A percentile compares a stretch with the other conserved stretches of the same genome.
phyloP scores from a whole-genome alignment of 2,888 invertebrate genomes.

The Polyommatus iphigenia region DNA sequence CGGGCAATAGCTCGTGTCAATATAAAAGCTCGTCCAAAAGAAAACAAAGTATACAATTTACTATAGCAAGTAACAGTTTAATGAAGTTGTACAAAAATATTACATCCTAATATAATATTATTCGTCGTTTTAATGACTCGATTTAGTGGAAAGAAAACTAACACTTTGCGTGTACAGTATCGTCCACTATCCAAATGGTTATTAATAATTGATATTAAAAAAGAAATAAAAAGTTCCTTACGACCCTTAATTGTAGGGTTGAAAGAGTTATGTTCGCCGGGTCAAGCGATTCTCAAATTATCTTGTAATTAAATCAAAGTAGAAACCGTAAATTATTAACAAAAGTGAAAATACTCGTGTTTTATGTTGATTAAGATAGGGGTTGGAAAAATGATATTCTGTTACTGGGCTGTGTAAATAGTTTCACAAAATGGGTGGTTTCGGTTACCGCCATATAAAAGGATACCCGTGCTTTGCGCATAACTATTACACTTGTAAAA shows the following conservation, averaged over 20 bases:
- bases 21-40: too few species aligned
- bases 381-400: background rate
- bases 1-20: too few species aligned
- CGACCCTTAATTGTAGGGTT: slow-evolving; percentile 19
- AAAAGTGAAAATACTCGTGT: slow-evolving; percentile 35
- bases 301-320: slow-evolving; percentile 21
- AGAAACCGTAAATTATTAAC: slow-evolving; percentile 19
- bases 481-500: too few species aligned
- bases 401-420: background rate
- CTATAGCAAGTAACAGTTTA: too few species aligned
- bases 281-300: slow-evolving; percentile 14
- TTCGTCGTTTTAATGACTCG: too few species aligned
- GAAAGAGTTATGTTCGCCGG: slow-evolving; percentile 11
- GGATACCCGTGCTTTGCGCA: too few species aligned
- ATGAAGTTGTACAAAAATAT: background rate
- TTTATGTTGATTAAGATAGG: slow-evolving; percentile 7
- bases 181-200: slow-evolving; percentile 13
- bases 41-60: background rate
- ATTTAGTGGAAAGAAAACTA: too few species aligned
- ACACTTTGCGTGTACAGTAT: slow-evolving; percentile 15
- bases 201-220: slow-evolving; percentile 26
- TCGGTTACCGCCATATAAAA: background rate
- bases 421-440: background rate
- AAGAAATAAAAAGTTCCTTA: background rate
- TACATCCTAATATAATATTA: too few species aligned